These are phyloP conservation scores for Peribatodes rhomboidaria DNA, from an alignment of 2,888 invertebrate genomes.

Conservation along the genomic window DNA sequence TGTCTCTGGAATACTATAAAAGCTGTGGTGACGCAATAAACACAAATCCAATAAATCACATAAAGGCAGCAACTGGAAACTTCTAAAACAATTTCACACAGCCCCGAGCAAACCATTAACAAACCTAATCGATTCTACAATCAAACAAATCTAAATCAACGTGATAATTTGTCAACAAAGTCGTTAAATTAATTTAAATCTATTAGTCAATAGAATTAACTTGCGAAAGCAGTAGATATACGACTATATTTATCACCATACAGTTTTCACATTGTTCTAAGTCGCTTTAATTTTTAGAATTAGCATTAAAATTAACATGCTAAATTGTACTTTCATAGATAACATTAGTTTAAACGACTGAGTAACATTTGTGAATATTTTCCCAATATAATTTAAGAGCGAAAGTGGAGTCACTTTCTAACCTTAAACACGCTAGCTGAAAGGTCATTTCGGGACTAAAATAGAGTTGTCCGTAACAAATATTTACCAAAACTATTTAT, in stretches of 20 bases:
- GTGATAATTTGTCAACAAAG: slow-evolving; percentile 40
- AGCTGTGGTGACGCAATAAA: slow-evolving; percentile 8
- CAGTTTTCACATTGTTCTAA: slow-evolving; percentile 7
- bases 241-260: not conserved
- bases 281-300: not conserved
- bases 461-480: slow-evolving; percentile 12
- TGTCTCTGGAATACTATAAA: not conserved
- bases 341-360: not conserved
- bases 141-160: slow-evolving; percentile 40
- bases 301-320: not conserved
- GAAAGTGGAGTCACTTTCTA: slow-evolving; percentile 76
- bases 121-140: slow-evolving; percentile 33
- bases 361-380: slow-evolving; percentile 6
- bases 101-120: slow-evolving; percentile 31
- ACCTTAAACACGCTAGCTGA: slow-evolving; percentile 55
- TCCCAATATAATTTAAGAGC: slow-evolving; percentile 52
- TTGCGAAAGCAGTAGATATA: slow-evolving; percentile 22
- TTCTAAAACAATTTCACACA: slow-evolving; percentile 35
- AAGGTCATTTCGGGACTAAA: slow-evolving; percentile 10
- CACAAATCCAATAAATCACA: slow-evolving; percentile 28
- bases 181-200: slow-evolving; percentile 34
- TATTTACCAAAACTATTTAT: not conserved
- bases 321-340: not conserved
- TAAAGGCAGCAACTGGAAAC: slow-evolving; percentile 20
- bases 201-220: slow-evolving; percentile 27